Evolutionary conservation across 2,113 vertebrate species (phyloP).

Genomic region (Rattus rattus): DNA sequence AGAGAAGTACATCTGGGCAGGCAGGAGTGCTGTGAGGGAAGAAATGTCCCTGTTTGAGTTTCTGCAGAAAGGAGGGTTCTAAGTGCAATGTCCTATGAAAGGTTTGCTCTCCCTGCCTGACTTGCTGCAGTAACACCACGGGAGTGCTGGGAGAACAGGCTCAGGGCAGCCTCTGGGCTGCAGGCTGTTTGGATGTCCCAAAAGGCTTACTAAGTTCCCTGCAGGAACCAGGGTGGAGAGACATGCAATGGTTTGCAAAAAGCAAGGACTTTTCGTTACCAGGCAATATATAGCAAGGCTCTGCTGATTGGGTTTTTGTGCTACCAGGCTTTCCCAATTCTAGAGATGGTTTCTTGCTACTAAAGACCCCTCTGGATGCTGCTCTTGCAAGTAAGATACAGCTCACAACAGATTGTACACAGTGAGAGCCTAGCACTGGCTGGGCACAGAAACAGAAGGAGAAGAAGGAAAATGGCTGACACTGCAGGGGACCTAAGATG

Average conservation of each 20-base stretch:
- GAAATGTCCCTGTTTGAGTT: background rate
- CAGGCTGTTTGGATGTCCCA: background rate
- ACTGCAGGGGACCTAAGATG: conserved; percentile 18
- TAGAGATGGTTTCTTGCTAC: background rate
- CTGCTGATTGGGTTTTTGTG: background rate
- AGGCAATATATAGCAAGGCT: background rate
- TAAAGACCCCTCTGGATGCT: background rate
- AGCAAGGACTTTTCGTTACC: conserved; percentile 13
- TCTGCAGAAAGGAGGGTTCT: background rate
- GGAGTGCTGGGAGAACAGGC: background rate
- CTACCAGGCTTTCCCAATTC: background rate
- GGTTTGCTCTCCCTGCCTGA: background rate
- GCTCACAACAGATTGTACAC: conserved; percentile 53
- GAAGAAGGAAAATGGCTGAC: conserved; percentile 58
- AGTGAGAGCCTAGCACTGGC: conserved; percentile 29
- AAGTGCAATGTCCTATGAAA: background rate
- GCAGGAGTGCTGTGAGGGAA: background rate
- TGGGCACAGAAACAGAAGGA: background rate
- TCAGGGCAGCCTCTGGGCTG: background rate
- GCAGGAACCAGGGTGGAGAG: background rate
- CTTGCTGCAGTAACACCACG: background rate
- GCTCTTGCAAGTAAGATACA: conserved; percentile 35
- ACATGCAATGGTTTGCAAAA: background rate
- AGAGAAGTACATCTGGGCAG: background rate
- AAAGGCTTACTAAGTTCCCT: background rate